These are phyloP conservation scores for Condylostylus longicornis DNA, from an alignment of 1,140 invertebrate species.

Conservation along the genomic window DNA sequence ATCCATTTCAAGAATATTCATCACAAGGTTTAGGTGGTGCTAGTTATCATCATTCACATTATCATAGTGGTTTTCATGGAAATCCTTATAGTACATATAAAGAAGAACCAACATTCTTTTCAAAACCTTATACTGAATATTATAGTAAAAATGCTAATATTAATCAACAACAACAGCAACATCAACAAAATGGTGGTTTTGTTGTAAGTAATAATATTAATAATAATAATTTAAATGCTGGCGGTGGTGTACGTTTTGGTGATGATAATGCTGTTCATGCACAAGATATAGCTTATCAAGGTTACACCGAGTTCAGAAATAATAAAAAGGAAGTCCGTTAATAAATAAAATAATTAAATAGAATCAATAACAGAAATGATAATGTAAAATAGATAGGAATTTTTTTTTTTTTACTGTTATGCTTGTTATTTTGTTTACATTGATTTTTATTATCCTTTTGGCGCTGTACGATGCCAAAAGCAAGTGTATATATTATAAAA, in stretches of 20 bases:
- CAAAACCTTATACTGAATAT: constrained; percentile 29
- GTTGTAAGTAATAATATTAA: too few species aligned
- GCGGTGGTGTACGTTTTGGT: constrained; percentile 41
- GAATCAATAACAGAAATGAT: too few species aligned
- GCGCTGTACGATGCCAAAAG: too few species aligned
- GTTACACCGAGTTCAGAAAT: constrained; percentile 40
- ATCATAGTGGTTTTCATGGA: constrained; percentile 16
- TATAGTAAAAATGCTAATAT: constrained; percentile 32
- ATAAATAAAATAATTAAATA: too few species aligned
- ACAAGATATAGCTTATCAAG: constrained; percentile 48
- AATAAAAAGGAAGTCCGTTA: constrained; percentile 25
- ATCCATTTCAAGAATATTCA: constrained; percentile 42
- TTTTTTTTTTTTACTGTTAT: too few species aligned
- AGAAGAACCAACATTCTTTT: constrained; percentile 29
- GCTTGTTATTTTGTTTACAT: too few species aligned
- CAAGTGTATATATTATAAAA: too few species aligned
- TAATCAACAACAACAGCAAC: too few species aligned
- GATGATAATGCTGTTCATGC: constrained; percentile 42
- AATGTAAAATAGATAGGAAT: too few species aligned
- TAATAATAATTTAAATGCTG: too few species aligned
- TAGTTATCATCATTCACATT: constrained; percentile 37
- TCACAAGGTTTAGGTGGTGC: constrained; percentile 42
- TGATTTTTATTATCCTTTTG: too few species aligned
- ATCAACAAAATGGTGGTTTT: too few species aligned
- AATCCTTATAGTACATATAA: constrained; percentile 20